These are phyloP conservation scores for Linepithema humile DNA, from an alignment of 1,140 invertebrate genomes.

Conservation along the genomic window DNA sequence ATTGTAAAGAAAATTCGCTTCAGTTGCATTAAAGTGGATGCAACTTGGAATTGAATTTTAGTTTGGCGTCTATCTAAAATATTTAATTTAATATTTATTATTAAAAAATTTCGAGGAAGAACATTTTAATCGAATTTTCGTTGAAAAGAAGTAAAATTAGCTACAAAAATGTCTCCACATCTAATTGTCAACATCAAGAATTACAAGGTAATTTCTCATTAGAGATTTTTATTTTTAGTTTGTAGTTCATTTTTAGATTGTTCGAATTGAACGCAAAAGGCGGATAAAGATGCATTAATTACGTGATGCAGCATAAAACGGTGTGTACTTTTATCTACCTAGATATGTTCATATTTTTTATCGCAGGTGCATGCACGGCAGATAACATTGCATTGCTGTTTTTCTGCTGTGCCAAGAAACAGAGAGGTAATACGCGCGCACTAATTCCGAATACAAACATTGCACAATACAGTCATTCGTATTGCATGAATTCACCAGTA, in stretches of 20 bases:
- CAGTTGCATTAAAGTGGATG: not conserved
- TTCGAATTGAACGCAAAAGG: not conserved
- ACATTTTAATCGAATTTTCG: not conserved
- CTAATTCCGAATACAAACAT: not conserved
- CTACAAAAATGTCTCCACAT: not conserved
- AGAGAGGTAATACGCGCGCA: not conserved
- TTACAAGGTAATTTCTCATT: not conserved
- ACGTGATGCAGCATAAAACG: not conserved
- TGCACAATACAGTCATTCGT: not conserved
- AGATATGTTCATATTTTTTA: not conserved
- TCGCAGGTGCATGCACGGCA: not conserved
- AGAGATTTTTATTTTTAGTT: too few species aligned
- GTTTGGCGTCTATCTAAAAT: not conserved
- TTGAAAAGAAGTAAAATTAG: not conserved
- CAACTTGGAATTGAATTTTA: constrained; percentile 42
- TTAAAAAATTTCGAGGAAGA: not conserved
- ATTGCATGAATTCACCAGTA: not conserved
- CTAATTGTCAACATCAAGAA: too few species aligned
- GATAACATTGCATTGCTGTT: not conserved
- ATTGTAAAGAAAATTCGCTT: constrained; percentile 29
- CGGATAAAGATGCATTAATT: constrained; percentile 1
- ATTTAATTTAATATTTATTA: constrained; percentile 1
- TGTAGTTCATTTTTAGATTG: not conserved
- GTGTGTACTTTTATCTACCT: not conserved
- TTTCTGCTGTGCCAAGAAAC: not conserved